Base-by-base conservation (phyloP, 2,888 invertebrate species). In the Epiblema foenella region DNA sequence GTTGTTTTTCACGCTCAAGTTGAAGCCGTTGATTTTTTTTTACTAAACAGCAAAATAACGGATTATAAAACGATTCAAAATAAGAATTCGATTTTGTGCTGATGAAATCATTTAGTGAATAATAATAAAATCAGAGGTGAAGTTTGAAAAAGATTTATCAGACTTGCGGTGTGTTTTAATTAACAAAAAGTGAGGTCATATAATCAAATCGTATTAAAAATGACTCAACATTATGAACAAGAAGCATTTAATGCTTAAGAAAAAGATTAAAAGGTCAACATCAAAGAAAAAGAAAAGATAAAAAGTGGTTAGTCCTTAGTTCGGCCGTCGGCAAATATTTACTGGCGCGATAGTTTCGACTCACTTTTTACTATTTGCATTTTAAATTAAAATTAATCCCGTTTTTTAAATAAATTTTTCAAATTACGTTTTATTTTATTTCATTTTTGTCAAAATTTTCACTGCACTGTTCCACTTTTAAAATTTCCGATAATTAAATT, bases 311-410 rank as follows among this genome's bases (percentile, higher is more conserved):
- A 52, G 57, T 65, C 33, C 52, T 7, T 59, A 65, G 29, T 58
- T 64, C 62, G n/a, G 1, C 69, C 69, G 69, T 65, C 69, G 69
- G 69, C 58, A 65, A 69, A 69, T 33, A 52, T 65, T 64, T 51
- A 12, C n/a, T 12, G 18, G n/a, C 58, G 29, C 39, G 20, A 59
- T 29, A 64, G 64, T 52, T 59, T n/a, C 11, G 20, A 65, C 42
- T 39, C 33, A 51, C 15, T 42, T 33, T 15, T 9, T 42, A 15
- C 18, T 64, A 0, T 20, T 11, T 17, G 2, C 0, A 12, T 46
- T 37, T 42, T 52, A 1, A 52, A 33, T 58, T 58, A 11, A n/a
- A 49, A 2, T n/a, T 67, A 18, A 46, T 15, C 37, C n/a, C 24
- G n/a, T 29, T 29, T 24, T 10, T 12, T 2, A 15, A 29, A 15